Evolutionary conservation across 2,888 invertebrate genomes (phyloP).

Genomic region (Brachynemurus nebulosus): DNA sequence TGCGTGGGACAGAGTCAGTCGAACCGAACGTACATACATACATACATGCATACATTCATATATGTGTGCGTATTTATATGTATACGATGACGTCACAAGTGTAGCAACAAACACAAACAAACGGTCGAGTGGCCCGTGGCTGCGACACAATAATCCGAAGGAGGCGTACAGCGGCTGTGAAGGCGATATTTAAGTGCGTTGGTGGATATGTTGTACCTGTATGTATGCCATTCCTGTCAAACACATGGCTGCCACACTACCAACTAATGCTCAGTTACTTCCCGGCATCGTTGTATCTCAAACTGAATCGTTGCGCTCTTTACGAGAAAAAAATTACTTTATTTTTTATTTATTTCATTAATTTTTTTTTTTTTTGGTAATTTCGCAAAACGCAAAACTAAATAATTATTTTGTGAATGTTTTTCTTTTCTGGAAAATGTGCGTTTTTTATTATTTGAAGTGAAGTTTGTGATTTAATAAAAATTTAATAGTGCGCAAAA

Average conservation of each 20-base stretch:
- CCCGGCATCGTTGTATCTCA: neutral
- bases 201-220: constrained; percentile 1
- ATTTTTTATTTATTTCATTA: neutral
- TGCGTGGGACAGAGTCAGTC: no score
- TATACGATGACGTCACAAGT: no score
- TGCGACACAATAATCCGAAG: neutral
- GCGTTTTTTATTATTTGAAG: neutral
- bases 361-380: neutral
- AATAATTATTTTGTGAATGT: neutral
- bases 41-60: no score
- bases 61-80: no score
- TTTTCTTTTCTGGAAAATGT: neutral
- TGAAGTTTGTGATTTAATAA: no score
- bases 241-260: neutral
- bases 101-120: no score
- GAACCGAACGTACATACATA: no score
- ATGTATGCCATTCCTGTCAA: neutral
- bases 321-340: neutral
- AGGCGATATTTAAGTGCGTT: constrained; percentile 1
- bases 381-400: no score
- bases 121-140: constrained; percentile 2
- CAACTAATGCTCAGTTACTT: constrained; percentile 1
- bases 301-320: neutral
- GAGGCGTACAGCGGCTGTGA: neutral
- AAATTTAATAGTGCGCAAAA: no score